These are phyloP conservation scores for Schrankia costaestrigalis DNA, from an alignment of 2,888 invertebrate genomes.

Conservation along the genomic window DNA sequence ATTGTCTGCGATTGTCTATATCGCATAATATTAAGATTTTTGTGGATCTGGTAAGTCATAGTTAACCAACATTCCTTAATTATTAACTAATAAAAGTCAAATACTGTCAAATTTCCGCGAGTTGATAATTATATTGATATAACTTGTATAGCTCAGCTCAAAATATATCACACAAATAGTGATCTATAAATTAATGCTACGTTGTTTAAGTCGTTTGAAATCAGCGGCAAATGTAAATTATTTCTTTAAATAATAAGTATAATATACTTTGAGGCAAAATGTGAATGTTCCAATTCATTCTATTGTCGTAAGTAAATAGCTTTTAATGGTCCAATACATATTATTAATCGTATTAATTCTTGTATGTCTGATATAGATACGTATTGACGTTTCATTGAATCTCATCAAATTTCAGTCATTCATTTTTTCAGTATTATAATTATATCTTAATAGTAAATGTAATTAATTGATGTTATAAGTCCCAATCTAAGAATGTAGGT, in stretches of 20 bases:
- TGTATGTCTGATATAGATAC: conserved; percentile 31
- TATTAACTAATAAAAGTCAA: too few species aligned
- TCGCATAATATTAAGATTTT: conserved; percentile 37
- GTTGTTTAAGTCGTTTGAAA: conserved; percentile 10
- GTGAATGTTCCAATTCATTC: conserved; percentile 20
- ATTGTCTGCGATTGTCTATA: conserved; percentile 62
- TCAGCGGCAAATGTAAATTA: conserved; percentile 21
- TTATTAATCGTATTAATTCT: conserved; percentile 26
- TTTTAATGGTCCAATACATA: conserved; percentile 46
- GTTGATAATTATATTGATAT: too few species aligned
- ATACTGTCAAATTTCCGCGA: too few species aligned
- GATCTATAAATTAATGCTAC: conserved; percentile 5
- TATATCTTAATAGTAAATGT: conserved; percentile 36
- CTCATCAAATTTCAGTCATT: conserved; percentile 31
- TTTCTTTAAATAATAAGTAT: conserved; percentile 20
- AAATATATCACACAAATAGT: conserved; percentile 4
- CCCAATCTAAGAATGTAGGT: conserved; percentile 66
- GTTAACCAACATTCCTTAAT: conserved; percentile 35
- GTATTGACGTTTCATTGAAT: conserved; percentile 25
- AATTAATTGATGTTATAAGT: conserved; percentile 49
- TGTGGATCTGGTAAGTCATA: conserved; percentile 21
- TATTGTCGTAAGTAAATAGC: conserved; percentile 22
- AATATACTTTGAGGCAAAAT: conserved; percentile 15
- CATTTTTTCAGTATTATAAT: conserved; percentile 45
- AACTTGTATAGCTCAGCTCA: too few species aligned